Evolutionary conservation across 2,113 vertebrate species (phyloP).

Genomic region (Phalacrocorax brasilianus): DNA sequence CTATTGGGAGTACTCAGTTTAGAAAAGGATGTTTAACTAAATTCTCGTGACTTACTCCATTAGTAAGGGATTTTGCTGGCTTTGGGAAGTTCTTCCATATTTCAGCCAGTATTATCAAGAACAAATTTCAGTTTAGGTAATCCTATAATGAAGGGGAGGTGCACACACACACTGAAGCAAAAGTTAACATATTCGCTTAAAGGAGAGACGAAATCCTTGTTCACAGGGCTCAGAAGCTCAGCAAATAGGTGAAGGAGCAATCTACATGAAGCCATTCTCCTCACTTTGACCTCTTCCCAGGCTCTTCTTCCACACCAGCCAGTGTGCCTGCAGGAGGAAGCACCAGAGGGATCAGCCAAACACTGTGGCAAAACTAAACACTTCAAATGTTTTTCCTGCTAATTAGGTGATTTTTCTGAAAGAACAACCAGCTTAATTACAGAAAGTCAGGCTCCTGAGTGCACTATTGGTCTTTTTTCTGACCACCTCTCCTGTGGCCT

Average conservation of each 20-base stretch:
- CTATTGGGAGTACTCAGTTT: background rate
- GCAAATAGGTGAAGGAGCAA: background rate
- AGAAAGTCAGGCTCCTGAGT: background rate
- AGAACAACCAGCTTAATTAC: background rate
- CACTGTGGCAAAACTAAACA: background rate
- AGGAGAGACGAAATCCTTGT: background rate
- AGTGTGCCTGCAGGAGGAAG: background rate
- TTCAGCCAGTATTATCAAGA: background rate
- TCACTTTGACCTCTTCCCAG: background rate
- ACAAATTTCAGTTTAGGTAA: background rate
- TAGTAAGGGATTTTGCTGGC: background rate
- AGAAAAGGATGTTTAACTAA: background rate
- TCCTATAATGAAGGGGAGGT: background rate
- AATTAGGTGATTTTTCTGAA: background rate
- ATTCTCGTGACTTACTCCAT: background rate
- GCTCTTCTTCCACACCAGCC: background rate
- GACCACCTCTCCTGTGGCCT: background rate
- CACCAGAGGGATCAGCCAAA: background rate
- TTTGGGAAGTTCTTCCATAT: background rate
- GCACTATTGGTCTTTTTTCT: background rate
- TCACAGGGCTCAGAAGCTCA: background rate
- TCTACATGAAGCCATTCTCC: background rate
- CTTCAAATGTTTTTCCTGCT: background rate
- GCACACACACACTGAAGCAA: background rate
- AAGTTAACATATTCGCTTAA: background rate